Base-by-base conservation (phyloP, 2,888 invertebrate genomes). In the Mythimna ferrago region DNA sequence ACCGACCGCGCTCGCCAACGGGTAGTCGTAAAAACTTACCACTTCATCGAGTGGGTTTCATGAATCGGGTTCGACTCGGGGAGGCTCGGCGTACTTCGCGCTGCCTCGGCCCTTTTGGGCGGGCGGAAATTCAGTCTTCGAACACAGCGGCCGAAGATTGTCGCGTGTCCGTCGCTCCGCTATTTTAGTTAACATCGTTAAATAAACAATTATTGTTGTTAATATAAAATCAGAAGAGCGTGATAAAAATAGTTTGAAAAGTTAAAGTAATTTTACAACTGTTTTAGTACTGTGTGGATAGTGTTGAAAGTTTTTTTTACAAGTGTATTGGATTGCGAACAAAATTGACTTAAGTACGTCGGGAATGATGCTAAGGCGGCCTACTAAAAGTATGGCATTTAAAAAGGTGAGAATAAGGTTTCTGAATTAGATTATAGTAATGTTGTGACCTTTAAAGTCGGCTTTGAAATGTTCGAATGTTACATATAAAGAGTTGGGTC, bases 11-110 rank as follows among this genome's bases (percentile, higher is more conserved):
- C 90, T 93, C 92, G 89, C 92, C 92, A 92, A 91, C 90, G 92
- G 93, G 92, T 91, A 92, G 92, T 94, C 94, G 92, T 95, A 95
- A 95, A 95, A 95, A 94, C 94, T 95, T 95, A 95, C 95, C 95
- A 95, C 95, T 95, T 95, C 95, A 95, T 95, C 94, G 94, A 93
- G 94, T 94, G 92, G 94, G 92, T 93, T 93, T 91, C 92, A 91
- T 93, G 92, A 93, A 93, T 93, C 93, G 94, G 89, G 88, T 83
- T 82, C 78, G 83, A 82, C 85, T 92, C 90, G 91, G 88, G 16
- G 6, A 68, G 65, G 66, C 72, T 92, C 92, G 92, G 89, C 41
- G 48, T 54, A 53, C 76, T 74, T 93, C 94, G 94, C 88, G 61
- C 38, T 21, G 53, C 68, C 73, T 94, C 94, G 94, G 88, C 76